Evolutionary conservation across 2,888 invertebrate species (phyloP).

Genomic region (Conops quadrifasciatus): DNA sequence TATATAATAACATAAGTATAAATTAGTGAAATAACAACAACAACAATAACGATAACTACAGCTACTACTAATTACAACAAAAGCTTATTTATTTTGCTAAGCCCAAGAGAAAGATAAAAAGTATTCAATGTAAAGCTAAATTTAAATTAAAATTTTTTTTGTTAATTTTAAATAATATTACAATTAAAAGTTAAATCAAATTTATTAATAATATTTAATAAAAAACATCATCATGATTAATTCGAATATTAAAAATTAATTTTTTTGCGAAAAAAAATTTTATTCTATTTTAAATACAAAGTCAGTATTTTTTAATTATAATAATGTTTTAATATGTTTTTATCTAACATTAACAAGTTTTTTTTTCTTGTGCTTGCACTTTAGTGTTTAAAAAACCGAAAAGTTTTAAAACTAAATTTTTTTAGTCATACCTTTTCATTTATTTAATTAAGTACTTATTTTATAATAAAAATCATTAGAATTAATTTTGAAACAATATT

Average conservation of each 20-base stretch:
- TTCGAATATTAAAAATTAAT: neutral
- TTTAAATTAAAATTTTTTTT: conserved; percentile 26
- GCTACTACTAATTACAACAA: no score
- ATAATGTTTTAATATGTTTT: conserved; percentile 20
- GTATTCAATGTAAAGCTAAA: no score
- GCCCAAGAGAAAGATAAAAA: conserved; percentile 14
- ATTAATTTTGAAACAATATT: conserved; percentile 22
- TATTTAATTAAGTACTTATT: neutral
- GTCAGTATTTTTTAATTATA: neutral
- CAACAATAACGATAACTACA: conserved; percentile 27
- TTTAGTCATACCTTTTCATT: neutral
- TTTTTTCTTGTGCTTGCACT: conserved; percentile 15
- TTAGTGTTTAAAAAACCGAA: conserved; percentile 15
- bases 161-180: conserved; percentile 33
- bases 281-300: neutral
- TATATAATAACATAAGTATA: conserved; percentile 3
- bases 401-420: neutral
- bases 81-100: conserved; percentile 36
- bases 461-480: neutral
- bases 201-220: neutral
- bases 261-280: neutral
- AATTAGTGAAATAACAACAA: conserved; percentile 37
- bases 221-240: neutral
- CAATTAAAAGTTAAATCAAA: conserved; percentile 37
- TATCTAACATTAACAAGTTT: conserved; percentile 20